Percentiles rank a stretch among this genome's conserved stretches.
phyloP scores from a whole-genome alignment of 2,888 invertebrate genomes.

The Pterobdella sp. region DNA sequence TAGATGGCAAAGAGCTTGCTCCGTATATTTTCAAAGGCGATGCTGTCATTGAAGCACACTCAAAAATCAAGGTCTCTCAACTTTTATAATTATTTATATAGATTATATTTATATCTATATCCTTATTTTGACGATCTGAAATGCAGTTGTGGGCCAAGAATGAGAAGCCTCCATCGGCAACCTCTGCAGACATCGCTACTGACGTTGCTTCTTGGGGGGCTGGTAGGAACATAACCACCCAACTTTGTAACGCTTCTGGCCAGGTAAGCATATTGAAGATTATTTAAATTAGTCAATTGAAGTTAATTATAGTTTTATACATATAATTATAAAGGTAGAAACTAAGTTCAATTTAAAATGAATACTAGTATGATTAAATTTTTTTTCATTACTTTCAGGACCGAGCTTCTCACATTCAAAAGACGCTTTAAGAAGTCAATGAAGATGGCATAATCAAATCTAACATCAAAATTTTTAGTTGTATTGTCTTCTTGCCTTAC shows the following conservation, averaged over 20 bases:
- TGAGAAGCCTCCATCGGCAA: conserved; percentile 26
- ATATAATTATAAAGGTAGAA: not conserved
- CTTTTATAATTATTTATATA: not conserved
- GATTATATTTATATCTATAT: not conserved
- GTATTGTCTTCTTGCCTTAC: too few relatives aligned
- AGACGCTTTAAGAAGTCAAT: conserved; percentile 4
- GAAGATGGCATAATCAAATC: not conserved
- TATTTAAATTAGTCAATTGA: not conserved
- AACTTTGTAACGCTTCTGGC: conserved; percentile 52
- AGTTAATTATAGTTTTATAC: not conserved
- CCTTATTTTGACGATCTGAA: not conserved
- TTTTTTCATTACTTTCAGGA: conserved; percentile 7
- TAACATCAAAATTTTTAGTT: conserved; percentile 5
- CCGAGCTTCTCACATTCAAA: conserved; percentile 25
- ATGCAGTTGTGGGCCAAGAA: conserved; percentile 31
- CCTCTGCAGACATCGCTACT: conserved; percentile 36
- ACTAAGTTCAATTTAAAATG: not conserved
- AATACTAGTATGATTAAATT: not conserved
- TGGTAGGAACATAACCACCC: conserved; percentile 53
- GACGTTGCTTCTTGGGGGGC: conserved; percentile 47
- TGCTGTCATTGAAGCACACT: conserved; percentile 30
- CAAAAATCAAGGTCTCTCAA: conserved; percentile 33
- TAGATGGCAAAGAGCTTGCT: conserved; percentile 32
- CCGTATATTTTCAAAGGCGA: conserved; percentile 22
- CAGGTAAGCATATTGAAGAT: conserved; percentile 44